Base-by-base conservation (phyloP, 1,140 invertebrate species). In the Calycopis cecrops region DNA sequence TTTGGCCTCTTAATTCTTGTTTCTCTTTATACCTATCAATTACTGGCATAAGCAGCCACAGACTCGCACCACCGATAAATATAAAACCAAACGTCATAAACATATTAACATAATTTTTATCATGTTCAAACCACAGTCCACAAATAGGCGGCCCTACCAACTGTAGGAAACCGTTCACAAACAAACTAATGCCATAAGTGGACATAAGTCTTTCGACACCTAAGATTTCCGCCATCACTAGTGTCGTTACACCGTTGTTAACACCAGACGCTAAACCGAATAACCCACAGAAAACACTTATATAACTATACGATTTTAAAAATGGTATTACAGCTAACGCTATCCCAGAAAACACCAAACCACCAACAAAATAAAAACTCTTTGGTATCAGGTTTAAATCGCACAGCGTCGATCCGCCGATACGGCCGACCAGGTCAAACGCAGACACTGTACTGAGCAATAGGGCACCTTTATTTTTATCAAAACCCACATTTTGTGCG, bases 161-260 rank as follows among this genome's bases (percentile, higher is more conserved):
- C 69, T 96, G 94, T 16, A 96, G 77, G 9, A 96, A 81, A 0
- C 94, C 95, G 76, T 95, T 96, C 0, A 95, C 91, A 65, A 96
- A 96, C 3, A 96, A 83, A 56, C 94, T 94, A 17, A 96, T 94
- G 1, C 94, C 94, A 65, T 95, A 96, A 0, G 94, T 94, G 0
- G 94, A 95, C 50, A 94, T 94, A 10, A 96, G 70, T 35, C 93
- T 88, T 62, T 96, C 94, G 1, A 92, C 91, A 0, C 95, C 95
- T 3, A 96, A 77, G 88, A 95, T 92, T 76, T 96, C 94, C 0
- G 94, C 94, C 93, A 96, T 94, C 0, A 95, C 93, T 35, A 96
- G 91, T 0, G 94, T 94, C 0, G 94, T 95, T 0, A 96, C 92
- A 11, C 94, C 94, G 1, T 95, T 93, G 79, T 96, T 96, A n/a